Conservation (phyloP, 2,888 invertebrate genomes). For the Polyploca ridens region DNA sequence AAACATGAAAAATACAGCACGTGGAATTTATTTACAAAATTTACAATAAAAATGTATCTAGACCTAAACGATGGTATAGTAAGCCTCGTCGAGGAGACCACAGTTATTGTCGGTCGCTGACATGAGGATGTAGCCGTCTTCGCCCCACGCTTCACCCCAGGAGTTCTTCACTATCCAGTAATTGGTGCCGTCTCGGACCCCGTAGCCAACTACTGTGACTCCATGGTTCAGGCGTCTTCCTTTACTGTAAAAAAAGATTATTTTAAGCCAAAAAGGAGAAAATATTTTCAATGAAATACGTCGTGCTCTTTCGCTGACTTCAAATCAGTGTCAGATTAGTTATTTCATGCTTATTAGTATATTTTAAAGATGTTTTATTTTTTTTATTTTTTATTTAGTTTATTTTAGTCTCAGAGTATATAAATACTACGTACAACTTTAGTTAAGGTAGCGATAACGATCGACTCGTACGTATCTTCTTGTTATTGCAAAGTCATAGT, state of each 20-base stretch:
- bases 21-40: slow-evolving; percentile 37
- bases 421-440: too few species aligned
- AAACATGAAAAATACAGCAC: slow-evolving; percentile 31
- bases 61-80: slow-evolving; percentile 34
- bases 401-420: too few species aligned
- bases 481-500: too few species aligned
- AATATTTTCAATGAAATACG: too few species aligned
- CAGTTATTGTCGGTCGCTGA: slow-evolving; percentile 51
- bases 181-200: slow-evolving; percentile 42
- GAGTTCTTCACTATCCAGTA: slow-evolving; percentile 69
- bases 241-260: slow-evolving; percentile 21
- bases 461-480: too few species aligned
- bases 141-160: slow-evolving; percentile 57
- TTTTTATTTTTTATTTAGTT: too few species aligned
- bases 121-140: slow-evolving; percentile 54
- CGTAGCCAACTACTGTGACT: slow-evolving; percentile 57
- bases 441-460: too few species aligned
- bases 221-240: slow-evolving; percentile 38
- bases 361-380: too few species aligned
- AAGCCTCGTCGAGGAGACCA: slow-evolving; percentile 39
- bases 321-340: too few species aligned
- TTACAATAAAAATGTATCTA: neutral
- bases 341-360: too few species aligned
- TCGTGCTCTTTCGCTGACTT: too few species aligned
- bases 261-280: neutral